These are phyloP conservation scores for Ictidomys tridecemlineatus DNA, from an alignment of 2,113 vertebrate species.

Conservation along the genomic window DNA sequence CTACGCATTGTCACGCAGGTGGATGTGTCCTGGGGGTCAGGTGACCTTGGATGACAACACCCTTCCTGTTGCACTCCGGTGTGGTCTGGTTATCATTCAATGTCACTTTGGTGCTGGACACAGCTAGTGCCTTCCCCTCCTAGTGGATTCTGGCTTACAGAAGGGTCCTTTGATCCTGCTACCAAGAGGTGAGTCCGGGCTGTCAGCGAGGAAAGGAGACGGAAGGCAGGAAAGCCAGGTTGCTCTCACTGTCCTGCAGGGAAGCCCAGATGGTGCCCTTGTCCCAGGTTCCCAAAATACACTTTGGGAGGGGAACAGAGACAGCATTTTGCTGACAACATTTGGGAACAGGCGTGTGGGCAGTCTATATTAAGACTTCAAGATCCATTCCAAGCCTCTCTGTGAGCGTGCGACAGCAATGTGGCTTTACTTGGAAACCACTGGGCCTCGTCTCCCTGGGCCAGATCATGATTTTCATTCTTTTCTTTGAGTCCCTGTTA, in stretches of 20 bases:
- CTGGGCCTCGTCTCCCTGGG: not conserved
- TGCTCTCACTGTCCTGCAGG: constrained; percentile 61
- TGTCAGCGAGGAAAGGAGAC: constrained; percentile 21
- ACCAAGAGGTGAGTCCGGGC: not conserved
- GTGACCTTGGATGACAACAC: not conserved
- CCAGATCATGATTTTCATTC: not conserved
- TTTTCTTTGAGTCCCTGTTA: not conserved
- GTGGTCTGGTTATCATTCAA: not conserved
- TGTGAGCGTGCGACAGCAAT: not conserved
- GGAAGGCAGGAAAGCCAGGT: constrained; percentile 77
- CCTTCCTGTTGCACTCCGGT: not conserved
- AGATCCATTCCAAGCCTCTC: not conserved
- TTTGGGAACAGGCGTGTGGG: constrained; percentile 50
- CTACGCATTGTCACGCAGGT: not conserved
- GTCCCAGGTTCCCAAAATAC: constrained; percentile 65
- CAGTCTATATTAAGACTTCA: constrained; percentile 43
- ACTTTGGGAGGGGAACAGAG: not conserved
- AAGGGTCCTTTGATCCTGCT: not conserved
- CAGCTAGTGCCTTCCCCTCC: not conserved
- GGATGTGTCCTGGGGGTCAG: not conserved
- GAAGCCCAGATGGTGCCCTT: constrained; percentile 76
- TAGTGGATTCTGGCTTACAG: constrained; percentile 59
- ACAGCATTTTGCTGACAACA: constrained; percentile 49
- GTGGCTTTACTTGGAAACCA: constrained; percentile 49
- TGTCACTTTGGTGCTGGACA: not conserved